phyloP scores from a whole-genome alignment of 2,797 vertebrate species.

The Clamator glandarius region DNA sequence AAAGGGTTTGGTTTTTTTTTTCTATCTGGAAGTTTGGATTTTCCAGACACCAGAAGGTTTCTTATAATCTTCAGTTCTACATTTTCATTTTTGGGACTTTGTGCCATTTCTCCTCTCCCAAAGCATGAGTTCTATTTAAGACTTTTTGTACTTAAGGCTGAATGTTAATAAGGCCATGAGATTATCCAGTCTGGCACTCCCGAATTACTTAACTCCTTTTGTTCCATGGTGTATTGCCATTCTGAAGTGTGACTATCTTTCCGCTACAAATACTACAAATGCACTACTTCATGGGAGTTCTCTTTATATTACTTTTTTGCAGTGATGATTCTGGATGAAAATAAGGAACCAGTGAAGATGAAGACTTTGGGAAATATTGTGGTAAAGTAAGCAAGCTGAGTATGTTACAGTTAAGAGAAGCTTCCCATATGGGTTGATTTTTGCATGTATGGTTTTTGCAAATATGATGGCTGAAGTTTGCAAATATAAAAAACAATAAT shows the following conservation, averaged over 20 bases:
- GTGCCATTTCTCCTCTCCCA: not conserved
- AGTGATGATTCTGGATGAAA: conserved; percentile 89
- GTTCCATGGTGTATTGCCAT: not conserved
- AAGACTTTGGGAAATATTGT: conserved; percentile 93
- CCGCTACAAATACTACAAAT: too few relatives aligned
- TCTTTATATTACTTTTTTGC: conserved; percentile 55
- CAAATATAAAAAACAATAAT: not conserved
- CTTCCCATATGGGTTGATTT: not conserved
- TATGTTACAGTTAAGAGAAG: not conserved
- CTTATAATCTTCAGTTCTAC: not conserved
- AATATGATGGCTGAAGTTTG: not conserved
- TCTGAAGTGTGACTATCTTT: not conserved
- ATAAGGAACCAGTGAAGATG: conserved; percentile 85
- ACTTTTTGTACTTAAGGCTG: not conserved
- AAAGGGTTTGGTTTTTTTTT: not conserved
- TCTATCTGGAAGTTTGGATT: not conserved
- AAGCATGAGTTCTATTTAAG: not conserved
- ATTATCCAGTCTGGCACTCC: not conserved
- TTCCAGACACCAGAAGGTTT: not conserved
- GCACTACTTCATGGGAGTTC: not conserved
- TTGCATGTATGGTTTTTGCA: too few relatives aligned
- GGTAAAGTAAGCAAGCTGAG: conserved; percentile 86
- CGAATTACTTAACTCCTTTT: not conserved
- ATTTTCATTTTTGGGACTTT: not conserved
- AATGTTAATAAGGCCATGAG: not conserved